Conservation (phyloP, 2,797 vertebrate species). For the Fundulus diaphanus region DNA sequence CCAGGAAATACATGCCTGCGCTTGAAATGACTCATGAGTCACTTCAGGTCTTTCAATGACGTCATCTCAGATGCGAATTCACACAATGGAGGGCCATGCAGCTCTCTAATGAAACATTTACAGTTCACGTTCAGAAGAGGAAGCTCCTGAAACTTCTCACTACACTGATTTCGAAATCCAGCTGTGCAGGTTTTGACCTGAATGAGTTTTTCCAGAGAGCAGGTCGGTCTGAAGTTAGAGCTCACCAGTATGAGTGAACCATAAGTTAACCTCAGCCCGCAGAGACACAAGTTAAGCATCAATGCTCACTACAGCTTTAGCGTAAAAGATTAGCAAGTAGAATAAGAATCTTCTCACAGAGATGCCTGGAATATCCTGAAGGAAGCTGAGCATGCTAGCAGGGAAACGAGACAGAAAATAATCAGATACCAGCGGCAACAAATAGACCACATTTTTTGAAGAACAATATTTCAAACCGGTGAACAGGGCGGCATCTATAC, state of each 20-base stretch:
- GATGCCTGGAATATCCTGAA: background rate
- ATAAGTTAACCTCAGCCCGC: background rate
- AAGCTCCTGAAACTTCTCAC: constrained; percentile 57
- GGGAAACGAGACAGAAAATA: background rate
- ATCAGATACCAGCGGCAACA: background rate
- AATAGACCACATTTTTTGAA: background rate
- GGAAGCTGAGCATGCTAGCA: background rate
- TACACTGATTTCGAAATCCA: background rate
- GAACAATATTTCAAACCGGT: background rate
- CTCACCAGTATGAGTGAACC: background rate
- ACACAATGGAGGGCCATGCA: constrained; percentile 28
- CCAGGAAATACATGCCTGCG: constrained; percentile 48
- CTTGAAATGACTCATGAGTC: constrained; percentile 60
- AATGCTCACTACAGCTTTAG: background rate
- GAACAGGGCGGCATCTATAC: background rate
- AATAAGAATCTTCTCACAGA: background rate
- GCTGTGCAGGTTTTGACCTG: constrained; percentile 36
- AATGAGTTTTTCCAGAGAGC: constrained; percentile 19
- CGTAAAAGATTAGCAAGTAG: background rate
- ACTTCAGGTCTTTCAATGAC: constrained; percentile 34
- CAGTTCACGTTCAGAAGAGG: constrained; percentile 54
- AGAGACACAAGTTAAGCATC: background rate
- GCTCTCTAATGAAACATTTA: constrained; percentile 45
- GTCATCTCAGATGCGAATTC: constrained; percentile 42
- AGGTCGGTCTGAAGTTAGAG: background rate